These are phyloP conservation scores for Ceratoteleas bidentatus DNA, from an alignment of 1,140 invertebrate genomes.

Conservation along the genomic window DNA sequence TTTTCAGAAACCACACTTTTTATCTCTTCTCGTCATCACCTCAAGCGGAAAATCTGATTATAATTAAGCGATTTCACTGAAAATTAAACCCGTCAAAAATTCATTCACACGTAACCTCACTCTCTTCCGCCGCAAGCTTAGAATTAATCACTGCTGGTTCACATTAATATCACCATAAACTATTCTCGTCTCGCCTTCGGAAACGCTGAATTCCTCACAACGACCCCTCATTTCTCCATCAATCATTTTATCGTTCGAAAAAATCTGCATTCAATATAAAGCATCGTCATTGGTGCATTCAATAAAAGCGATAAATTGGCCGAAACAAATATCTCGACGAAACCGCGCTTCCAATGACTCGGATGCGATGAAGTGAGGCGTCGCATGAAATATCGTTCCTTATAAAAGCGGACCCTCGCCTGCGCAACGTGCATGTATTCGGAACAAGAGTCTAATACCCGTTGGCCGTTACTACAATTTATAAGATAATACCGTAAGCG, in stretches of 20 bases:
- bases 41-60: too few species aligned
- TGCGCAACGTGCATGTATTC: constrained; percentile 19
- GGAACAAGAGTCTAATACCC: constrained; percentile 41
- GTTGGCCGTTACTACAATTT: constrained; percentile 46
- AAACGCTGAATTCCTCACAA: too few species aligned
- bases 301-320: constrained; percentile 19
- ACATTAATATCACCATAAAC: too few species aligned
- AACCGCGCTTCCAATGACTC: constrained; percentile 14
- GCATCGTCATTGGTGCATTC: neutral
- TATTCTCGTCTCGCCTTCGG: too few species aligned
- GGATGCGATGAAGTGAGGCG: constrained; percentile 20
- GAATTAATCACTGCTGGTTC: too few species aligned
- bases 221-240: too few species aligned
- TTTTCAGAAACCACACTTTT: too few species aligned
- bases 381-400: constrained; percentile 43
- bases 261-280: neutral
- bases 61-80: too few species aligned
- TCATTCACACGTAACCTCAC: too few species aligned
- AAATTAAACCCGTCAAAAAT: too few species aligned
- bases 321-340: constrained; percentile 20
- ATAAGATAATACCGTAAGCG: constrained; percentile 49
- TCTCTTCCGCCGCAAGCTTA: too few species aligned
- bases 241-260: neutral
- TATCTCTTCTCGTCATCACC: too few species aligned
- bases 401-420: constrained; percentile 28